Evolutionary conservation across 2,888 invertebrate genomes (phyloP), one percentile per base, ranked within the genome.

Genomic region (Microdon myrmicae): DNA sequence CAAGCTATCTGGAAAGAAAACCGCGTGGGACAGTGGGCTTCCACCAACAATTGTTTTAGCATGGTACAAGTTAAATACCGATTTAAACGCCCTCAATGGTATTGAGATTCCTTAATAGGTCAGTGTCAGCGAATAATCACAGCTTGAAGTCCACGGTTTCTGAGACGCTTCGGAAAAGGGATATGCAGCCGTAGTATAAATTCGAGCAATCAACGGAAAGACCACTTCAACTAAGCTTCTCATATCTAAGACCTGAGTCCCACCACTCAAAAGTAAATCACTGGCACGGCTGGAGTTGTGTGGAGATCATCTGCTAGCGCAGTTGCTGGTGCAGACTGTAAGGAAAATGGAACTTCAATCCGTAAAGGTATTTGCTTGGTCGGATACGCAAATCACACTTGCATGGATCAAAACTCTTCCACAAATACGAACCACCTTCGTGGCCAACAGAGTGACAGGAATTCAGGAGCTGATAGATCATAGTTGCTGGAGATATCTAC

Each of bases 231-330:
- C 16, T 7, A 14, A 31, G 14, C n/a, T 31, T 8, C 16, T 31
- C n/a, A 14, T 31, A n/a, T 31, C 31, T n/a, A 37, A 37, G n/a
- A 37, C 35, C 12, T 22, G 23, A n/a, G 12, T 37, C 9, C 22
- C 35, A 37, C 22, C 22, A n/a, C 22, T 37, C 8, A 37, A 37
- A 20, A 34, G n/a, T 7, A 16, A 19, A 20, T 20, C 35, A 10
- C 35, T 20, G 3, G 35, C 35, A 8, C 20, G 31, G 12, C 13
- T 37, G 23, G 22, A 37, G n/a, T 13, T 37, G 10, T 37, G 35
- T 23, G 35, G 35, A 37, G 9, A 20, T 8, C 9, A 22, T 9
- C 23, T 37, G 12, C 35, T 37, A 37, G 22, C 22, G 8, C 23
- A 22, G 3, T 12, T 37, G 6, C 14, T 37, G 22, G 22, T 12